Base-by-base conservation (phyloP, 37 sponge, comb jelly and placozoan species). In the Theonella swinhoei region DNA sequence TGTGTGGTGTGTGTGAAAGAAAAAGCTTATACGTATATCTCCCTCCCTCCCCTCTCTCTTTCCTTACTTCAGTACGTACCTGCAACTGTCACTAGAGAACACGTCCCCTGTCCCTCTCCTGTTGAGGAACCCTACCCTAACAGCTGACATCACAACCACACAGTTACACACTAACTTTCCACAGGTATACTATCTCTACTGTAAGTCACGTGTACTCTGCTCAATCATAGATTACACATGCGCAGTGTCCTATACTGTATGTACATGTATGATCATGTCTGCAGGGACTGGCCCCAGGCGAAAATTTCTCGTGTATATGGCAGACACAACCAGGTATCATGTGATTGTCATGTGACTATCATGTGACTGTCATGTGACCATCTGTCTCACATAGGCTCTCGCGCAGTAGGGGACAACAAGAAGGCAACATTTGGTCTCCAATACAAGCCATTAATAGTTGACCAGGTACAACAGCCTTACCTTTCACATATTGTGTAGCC, bases 31-130 rank as follows among this genome's bases (percentile, higher is more conserved):
- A n/a, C n/a, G n/a, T n/a, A n/a, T 47, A 14, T 14, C 54, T 47
- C 11, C 14, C 7, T 47, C 54, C 14, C 54, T 14, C 54, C 54
- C 7, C 54, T 47, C 54, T 47, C 54, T 14, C 14, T 47, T 47
- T 47, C 54, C 14, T 47, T 47, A 47, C 14, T 47, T 47, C 54
- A 47, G 54, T 47, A 22, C 64, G n/a, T 87, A 71, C 74, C 80
- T 87, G 5, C 80, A 80, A 42, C 26, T 87, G 41, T 0, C 58
- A 14, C 71, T 87, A 58, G 54, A n/a, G 19, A 87, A 87, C 62
- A 78, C 80, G 20, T 72, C 61, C 28, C 80, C 80, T 29, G 40
- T 79, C 26, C 80, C 87, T 38, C 38, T 87, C 30, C 34, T 33
- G 4, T 20, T 87, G 14, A 64, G 38, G 4, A 22, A 73, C 58